Conservation (phyloP, 2,888 invertebrate genomes). For the Shargacucullia verbasci region DNA sequence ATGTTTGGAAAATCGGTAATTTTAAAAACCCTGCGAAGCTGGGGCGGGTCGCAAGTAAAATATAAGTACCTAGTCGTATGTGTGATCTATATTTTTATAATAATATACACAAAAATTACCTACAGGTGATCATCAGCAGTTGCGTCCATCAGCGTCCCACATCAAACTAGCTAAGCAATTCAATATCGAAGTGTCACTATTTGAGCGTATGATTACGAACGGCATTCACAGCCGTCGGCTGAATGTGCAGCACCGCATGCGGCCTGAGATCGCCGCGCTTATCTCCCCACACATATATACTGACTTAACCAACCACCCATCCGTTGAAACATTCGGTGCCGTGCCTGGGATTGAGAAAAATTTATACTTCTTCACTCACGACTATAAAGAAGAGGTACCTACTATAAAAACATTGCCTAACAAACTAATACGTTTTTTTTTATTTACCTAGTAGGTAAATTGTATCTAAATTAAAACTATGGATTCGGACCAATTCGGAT, state of each 20-base stretch:
- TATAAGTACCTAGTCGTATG: too few relatives aligned
- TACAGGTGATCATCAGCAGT: constrained; percentile 93
- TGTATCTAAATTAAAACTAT: too few relatives aligned
- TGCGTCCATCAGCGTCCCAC: constrained; percentile 92
- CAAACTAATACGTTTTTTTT: too few relatives aligned
- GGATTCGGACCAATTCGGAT: too few relatives aligned
- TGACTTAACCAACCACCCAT: constrained; percentile 89
- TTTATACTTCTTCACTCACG: constrained; percentile 92
- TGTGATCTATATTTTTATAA: too few relatives aligned
- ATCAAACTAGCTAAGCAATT: constrained; percentile 90
- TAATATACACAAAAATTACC: constrained; percentile 7
- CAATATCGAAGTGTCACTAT: constrained; percentile 93
- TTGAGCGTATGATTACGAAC: constrained; percentile 94
- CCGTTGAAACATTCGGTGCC: constrained; percentile 88
- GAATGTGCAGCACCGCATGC: constrained; percentile 94
- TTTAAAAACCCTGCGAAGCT: too few relatives aligned
- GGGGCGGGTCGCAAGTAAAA: too few relatives aligned
- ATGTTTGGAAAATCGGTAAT: too few relatives aligned
- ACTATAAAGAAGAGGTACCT: constrained; percentile 86
- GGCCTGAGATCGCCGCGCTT: constrained; percentile 88
- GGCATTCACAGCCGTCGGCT: constrained; percentile 90
- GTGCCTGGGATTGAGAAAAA: constrained; percentile 90
- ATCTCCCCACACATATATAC: constrained; percentile 92
- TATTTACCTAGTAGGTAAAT: too few relatives aligned
- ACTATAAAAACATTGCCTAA: too few relatives aligned